Percentiles rank a stretch among this genome's conserved stretches.
These are phyloP conservation scores for Dermochelys coriacea DNA, from an alignment of 2,797 vertebrate species.

Conservation along the genomic window DNA sequence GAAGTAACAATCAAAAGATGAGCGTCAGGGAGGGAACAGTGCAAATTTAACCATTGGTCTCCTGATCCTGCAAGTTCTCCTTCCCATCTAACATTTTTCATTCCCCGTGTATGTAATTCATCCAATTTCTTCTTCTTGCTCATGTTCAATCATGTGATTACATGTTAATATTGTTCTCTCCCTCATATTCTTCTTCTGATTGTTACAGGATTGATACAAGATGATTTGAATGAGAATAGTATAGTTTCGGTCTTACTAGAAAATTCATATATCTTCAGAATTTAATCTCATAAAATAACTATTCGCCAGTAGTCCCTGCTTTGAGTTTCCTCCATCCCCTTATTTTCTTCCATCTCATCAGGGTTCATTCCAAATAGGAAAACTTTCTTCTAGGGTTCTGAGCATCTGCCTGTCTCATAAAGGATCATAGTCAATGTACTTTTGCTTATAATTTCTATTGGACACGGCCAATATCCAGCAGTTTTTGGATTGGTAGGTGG, in stretches of 20 bases:
- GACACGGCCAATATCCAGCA: background rate
- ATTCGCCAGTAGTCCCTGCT: background rate
- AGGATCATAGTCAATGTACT: background rate
- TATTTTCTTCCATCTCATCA: background rate
- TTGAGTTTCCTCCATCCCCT: background rate
- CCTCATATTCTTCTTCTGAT: conserved; percentile 53
- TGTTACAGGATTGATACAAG: conserved; percentile 57
- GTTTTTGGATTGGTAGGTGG: background rate
- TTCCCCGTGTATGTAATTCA: conserved; percentile 53
- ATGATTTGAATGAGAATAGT: conserved; percentile 67
- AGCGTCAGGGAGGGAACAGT: conserved; percentile 65
- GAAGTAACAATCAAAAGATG: conserved; percentile 61
- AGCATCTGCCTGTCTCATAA: background rate
- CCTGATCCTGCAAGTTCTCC: conserved; percentile 55
- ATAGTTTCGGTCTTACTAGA: conserved; percentile 41
- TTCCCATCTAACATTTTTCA: conserved; percentile 69
- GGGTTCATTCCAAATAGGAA: background rate
- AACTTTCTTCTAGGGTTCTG: background rate
- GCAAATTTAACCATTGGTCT: background rate
- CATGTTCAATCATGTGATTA: conserved; percentile 56
- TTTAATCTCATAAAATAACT: background rate
- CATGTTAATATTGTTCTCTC: conserved; percentile 56
- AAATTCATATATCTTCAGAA: conserved; percentile 54
- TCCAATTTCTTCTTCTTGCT: conserved; percentile 49
- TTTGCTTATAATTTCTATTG: background rate